A percentile compares a stretch with the other conserved stretches of the same genome.
Evolutionary conservation across 1,140 invertebrate genomes (phyloP).

Genomic region (Drosophila carrolli): DNA sequence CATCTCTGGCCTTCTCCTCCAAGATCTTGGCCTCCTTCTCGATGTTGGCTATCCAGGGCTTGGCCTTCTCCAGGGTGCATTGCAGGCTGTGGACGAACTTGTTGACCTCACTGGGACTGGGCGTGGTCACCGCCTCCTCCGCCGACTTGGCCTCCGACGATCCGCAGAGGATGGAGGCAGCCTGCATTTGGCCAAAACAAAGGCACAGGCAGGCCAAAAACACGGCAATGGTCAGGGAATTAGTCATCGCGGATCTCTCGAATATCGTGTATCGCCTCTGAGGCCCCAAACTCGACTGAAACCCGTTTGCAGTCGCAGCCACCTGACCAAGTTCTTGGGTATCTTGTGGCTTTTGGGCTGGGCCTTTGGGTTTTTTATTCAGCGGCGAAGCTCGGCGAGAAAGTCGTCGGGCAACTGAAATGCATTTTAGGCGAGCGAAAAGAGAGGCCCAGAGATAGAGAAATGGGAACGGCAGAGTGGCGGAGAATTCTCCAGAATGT

Average conservation of each 20-base stretch:
- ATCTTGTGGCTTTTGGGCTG: conserved; percentile 31
- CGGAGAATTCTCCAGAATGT: conserved; percentile 17
- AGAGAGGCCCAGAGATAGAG: conserved; percentile 11
- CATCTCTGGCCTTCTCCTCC: conserved; percentile 61
- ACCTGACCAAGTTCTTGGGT: conserved; percentile 63
- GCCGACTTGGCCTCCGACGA: conserved; percentile 26
- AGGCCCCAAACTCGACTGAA: conserved; percentile 66
- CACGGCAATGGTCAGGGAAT: conserved; percentile 10
- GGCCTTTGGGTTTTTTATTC: conserved; percentile 2
- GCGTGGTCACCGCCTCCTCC: conserved; percentile 10
- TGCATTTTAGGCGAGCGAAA: conserved; percentile 35
- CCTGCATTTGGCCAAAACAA: conserved; percentile 30
- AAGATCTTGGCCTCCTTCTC: conserved; percentile 72
- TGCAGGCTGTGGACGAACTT: conserved; percentile 73
- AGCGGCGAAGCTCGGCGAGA: conserved; percentile 37
- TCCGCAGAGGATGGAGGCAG: conserved; percentile 58
- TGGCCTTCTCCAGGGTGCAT: conserved; percentile 71
- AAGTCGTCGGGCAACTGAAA: conserved; percentile 64
- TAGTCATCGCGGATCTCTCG: conserved; percentile 40
- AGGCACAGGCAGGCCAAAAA: conserved; percentile 20
- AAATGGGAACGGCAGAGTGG: neutral
- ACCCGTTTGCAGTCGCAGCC: conserved; percentile 60
- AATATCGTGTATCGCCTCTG: conserved; percentile 29
- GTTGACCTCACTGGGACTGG: conserved; percentile 66
- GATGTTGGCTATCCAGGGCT: conserved; percentile 73